Evolutionary conservation across 2,888 invertebrate genomes (phyloP), one percentile per base, ranked within the genome.

Genomic region (Stegophylla sp.): DNA sequence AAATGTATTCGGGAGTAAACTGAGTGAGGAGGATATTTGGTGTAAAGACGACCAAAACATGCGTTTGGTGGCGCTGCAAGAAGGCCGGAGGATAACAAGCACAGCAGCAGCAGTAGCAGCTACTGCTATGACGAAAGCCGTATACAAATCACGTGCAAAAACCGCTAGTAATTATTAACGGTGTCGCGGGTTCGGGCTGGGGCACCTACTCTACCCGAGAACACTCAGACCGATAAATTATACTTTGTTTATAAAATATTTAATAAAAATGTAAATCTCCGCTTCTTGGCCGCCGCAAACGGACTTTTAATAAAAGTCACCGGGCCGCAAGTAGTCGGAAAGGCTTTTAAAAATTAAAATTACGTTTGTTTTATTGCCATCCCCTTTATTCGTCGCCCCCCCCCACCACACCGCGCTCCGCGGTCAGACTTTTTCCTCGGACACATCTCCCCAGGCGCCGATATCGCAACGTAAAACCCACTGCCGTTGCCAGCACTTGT

Each of bases 351-450:
- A 79, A 79, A 79, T 79, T 79, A 79, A 79, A 79, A 79, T 71
- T 79, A 79, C 71, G 79, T 79, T 79, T 79, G 79, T 79, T 79
- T 67, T 72, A 71, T 81, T 82, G 77, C 82, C 81, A 81, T 83
- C 82, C 81, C 64, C 74, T 82, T 81, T 56, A 59, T 81, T 82
- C 81, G 75, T 82, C 82, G 77, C 59, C 64, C 41, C 74, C 53
- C 79, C 66, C 81, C 82, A 43, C 45, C 67, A 56, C 82, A 67
- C 66, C 51, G 64, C 77, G 48, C 26, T 71, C 79, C 12, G 56
- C 48, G 75, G 43, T 43, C 63, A 63, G 64, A 64, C 51, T 64
- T 51, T 75, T 64, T 23, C 7, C 75, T 69, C 69, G 69, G 69
- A 69, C 77, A 59, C 69, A 59, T 69, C 23, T 77, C 69, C 77